Base-by-base conservation (phyloP, 2,797 vertebrate genomes). In the Phaenicophaeus curvirostris region DNA sequence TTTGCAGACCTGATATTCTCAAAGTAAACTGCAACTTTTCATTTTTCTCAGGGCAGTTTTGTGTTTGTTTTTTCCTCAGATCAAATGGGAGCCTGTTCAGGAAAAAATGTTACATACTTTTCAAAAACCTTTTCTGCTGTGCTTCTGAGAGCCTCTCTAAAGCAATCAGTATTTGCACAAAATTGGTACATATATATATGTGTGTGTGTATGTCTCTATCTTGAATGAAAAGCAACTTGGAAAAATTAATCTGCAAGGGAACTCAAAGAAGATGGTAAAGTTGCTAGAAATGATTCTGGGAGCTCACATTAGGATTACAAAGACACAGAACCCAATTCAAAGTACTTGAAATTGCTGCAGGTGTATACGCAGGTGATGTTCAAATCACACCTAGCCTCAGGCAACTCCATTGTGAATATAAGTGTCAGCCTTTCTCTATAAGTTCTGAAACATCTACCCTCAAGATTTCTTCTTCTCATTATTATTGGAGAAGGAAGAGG, bases 401-500 rank as follows among this genome's bases (percentile, higher is more conserved):
- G 37, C 16, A 35, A 48, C 33, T 23, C 15, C 14, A 31, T 10
- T 7, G 6, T 4, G 16, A 58, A 15, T 23, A 5, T 13, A 21
- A 57, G 27, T 15, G 6, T 3, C 30, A 33, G 51, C 9, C 18
- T 15, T 65, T 15, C 20, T 18, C 13, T 50, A 2, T 11, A n/a
- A 41, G 61, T 35, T 11, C 19, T 1, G n/a, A 50, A 28, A 67
- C 5, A 6, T 33, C 42, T 41, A 13, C 37, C 5, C 2, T 15
- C 28, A 9, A 0, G 0, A 6, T 19, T 48, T 58, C 35, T 42
- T 62, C 4, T 1, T 55, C 13, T 10, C 33, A 21, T 66, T 25
- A 28, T 7, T 15, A 7, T 5, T 23, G 5, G 0, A 33, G 33
- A 15, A 81, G 28, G n/a, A 78, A 42, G 61, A 72, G 1, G 2